Evolutionary conservation across 2,888 invertebrate species (phyloP), one percentile per base, ranked within the genome.

Genomic region (Coremacera marginata): DNA sequence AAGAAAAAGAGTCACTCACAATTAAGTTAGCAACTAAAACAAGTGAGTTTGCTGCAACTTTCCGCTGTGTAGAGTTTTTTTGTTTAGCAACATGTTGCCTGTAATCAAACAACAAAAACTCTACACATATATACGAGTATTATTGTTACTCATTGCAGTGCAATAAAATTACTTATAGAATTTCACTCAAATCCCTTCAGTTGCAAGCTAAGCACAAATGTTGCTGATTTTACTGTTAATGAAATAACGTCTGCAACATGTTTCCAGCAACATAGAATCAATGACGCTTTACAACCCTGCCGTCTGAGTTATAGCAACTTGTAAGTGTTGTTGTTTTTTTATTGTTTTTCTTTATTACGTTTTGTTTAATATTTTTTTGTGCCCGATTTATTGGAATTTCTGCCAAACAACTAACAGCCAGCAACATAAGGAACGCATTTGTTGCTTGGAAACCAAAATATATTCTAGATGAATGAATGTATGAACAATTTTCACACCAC

Each of bases 311-410:
- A 31, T 31, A 5, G 31, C 31, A 8, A 25, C 22, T 22, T 1
- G 1, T 37, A 8, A 4, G 8, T 57, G 55, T 57, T 57, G 57
- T 57, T 57, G 5, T 22, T 57, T 27, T 57, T 5, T 8, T 22
- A 22, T 57, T 57, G 19, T 57, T 22, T 22, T 19, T 25, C 22
- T 57, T 22, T 19, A 7, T 22, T 57, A 8, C 3, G 19, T 57
- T 57, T 11, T 57, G 22, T 9, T 57, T 25, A 27, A 2, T 57
- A 4, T 22, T 57, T 4, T 57, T 19, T 57, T 57, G 8, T 37
- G 37, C 37, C 27, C 3, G 57, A n/a, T 57, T 57, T 57, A 57
- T 57, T 57, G 57, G 57, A 57, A 57, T 57, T 57, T 57, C 14
- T 14, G 22, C 57, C 27, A 22, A 57, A 22, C 3, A 57, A 25